Base-by-base conservation (phyloP, 2,888 invertebrate genomes). In the Chrysolina oricalcia region DNA sequence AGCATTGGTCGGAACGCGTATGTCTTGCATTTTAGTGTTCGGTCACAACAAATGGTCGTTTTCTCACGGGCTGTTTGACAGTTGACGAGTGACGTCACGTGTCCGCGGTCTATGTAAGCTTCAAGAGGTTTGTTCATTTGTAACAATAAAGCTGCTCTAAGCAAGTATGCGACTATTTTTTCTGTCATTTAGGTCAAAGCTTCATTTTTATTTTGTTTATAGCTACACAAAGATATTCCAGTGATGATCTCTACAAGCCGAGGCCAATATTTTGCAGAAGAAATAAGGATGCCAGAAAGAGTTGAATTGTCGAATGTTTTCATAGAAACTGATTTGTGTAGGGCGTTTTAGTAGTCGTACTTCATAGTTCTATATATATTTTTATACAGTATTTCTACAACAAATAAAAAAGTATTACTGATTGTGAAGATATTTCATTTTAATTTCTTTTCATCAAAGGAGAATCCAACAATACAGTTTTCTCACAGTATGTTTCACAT, bases 191-290 rank as follows among this genome's bases (percentile, higher is more conserved):
- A 63, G 43, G 19, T 65, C 41, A 19, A 48, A 17, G 48, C 8
- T 48, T n/a, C 8, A 17, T 17, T 17, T 48, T 48, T 2, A n/a
- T 23, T 35, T 66, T 69, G 43, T 48, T 71, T 67, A 63, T 66
- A 72, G 74, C 74, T 77, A 70, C 75, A n/a, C 92, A 94, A 85
- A 90, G 93, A 76, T 94, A 94, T 84, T 91, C 92, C 73, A 93
- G 91, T 81, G 93, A 93, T 82, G 94, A 94, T 88, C 89, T 94
- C 73, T 94, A 94, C 86, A 94, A 94, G 86, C 94, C 94, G 70
- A 89, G 93, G 80, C 92, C 92, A 56, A 84, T 91, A 53, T 89
- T 92, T 81, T 90, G 91, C 77, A 89, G 91, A 79, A 89, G 92
- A 78, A 79, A 73, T 65, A 86, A 89, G 76, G 67, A 35, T 50